A percentile compares a stretch with the other conserved stretches of the same genome.
phyloP scores from a whole-genome alignment of 30 jellyfish, hydroid and myxozoan species.

The Calvadosia cruxmelitensis region DNA sequence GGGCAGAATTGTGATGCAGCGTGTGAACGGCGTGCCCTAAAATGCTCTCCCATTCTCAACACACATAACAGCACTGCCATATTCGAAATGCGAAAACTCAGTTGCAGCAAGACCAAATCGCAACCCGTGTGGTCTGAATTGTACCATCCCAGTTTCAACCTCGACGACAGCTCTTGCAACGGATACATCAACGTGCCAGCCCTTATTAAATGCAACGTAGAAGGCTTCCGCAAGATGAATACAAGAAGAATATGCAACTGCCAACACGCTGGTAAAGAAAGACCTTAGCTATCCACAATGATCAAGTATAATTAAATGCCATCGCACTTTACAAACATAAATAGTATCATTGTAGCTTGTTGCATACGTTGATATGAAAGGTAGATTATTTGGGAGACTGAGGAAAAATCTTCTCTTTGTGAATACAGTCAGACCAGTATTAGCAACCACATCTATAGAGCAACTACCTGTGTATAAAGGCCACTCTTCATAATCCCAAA shows the following conservation, averaged over 20 bases:
- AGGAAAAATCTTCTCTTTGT: too few relatives aligned
- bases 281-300: too few relatives aligned
- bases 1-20: constrained; percentile 4
- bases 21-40: neutral
- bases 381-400: too few relatives aligned
- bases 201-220: neutral
- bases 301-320: too few relatives aligned
- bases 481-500: too few relatives aligned
- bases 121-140: neutral
- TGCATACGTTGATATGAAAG: too few relatives aligned
- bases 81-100: too few relatives aligned
- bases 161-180: neutral
- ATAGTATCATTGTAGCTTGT: too few relatives aligned
- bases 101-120: neutral
- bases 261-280: neutral
- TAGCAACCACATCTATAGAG: too few relatives aligned
- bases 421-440: too few relatives aligned
- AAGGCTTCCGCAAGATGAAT: neutral
- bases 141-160: neutral
- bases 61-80: neutral
- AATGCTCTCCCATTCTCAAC: neutral
- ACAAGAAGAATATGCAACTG: neutral
- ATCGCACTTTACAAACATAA: too few relatives aligned
- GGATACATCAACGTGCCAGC: neutral
- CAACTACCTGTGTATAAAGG: too few relatives aligned